Evolutionary conservation across 2,888 invertebrate genomes (phyloP), one percentile per base, ranked within the genome.

Genomic region (Acronicta leporina): DNA sequence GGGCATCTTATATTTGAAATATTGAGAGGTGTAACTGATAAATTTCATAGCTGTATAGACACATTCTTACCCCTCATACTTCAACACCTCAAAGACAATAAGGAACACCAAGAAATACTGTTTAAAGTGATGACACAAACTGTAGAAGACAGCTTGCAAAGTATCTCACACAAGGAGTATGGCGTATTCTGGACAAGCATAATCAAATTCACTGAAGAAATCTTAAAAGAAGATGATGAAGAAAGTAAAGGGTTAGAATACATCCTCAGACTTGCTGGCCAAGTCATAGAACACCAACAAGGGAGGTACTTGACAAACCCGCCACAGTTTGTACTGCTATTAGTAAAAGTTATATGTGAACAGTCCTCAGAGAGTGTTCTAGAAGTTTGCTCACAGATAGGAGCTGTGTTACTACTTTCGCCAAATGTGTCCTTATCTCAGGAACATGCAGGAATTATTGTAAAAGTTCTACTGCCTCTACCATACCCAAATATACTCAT

Each of bases 1-100:
- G 98, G 98, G 0, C 96, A 97, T 75, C 94, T 99, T 20, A 94
- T 99, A 58, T 99, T 98, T 92, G 98, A 99, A 94, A 97, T 98
- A 57, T 88, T 98, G 44, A 96, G 96, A 82, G 99, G 99, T 33
- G 96, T 98, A 0, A 95, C 96, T 62, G 96, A 97, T 0, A 97
- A 97, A 80, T 97, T 99, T 83, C 98, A 99, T 86, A 98, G 97
- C 69, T 97, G 97, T 78, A 96, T 97, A 0, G 96, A 96, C 52
- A 95, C 95, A 56, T 96, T 98, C 77, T 86, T 98, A 4, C 95
- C 95, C 38, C 86, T 97, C 46, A 92, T 97, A 13, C 92, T 98
- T 4, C 94, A 96, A 63, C 95, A 95, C 40, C 85, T 97, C 2
- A 90, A 92, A 68, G 95, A 95, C 56, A 85, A 87, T 49, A 87